A percentile compares a stretch with the other conserved stretches of the same genome.
Conservation (phyloP, 2,888 invertebrate species). For the Caenorhabditis sinica region DNA sequence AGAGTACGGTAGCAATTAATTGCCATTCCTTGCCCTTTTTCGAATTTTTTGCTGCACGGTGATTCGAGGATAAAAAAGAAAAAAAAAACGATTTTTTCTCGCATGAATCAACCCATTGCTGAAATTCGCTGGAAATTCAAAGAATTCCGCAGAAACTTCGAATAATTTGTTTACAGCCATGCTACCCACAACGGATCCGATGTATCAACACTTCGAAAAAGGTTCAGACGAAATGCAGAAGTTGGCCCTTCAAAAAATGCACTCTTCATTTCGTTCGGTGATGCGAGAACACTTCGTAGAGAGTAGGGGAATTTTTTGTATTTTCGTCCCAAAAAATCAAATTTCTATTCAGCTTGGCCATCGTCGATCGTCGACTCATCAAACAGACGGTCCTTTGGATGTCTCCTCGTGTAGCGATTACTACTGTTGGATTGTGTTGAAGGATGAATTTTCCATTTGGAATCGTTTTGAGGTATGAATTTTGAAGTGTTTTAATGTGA, state of each 20-base stretch:
- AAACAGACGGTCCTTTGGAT: conserved; percentile 38
- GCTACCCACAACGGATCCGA: not conserved
- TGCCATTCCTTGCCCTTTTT: no score
- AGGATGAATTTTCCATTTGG: conserved; percentile 61
- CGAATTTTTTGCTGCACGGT: no score
- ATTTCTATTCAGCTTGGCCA: conserved; percentile 42
- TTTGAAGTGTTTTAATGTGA: not conserved
- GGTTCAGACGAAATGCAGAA: conserved; percentile 36
- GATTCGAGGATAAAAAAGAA: no score
- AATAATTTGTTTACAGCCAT: not conserved
- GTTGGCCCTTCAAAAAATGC: conserved; percentile 52
- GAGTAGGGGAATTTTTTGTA: conserved; percentile 24
- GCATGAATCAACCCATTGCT: no score
- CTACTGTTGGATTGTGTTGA: conserved; percentile 60
- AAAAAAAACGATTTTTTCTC: no score
- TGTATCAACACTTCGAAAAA: not conserved
- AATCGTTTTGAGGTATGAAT: conserved; percentile 29
- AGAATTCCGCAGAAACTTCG: no score
- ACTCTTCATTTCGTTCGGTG: conserved; percentile 52
- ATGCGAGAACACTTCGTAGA: conserved; percentile 50
- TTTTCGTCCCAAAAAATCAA: not conserved
- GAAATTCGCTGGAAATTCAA: no score
- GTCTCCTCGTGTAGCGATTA: conserved; percentile 58
- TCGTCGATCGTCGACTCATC: conserved; percentile 47
- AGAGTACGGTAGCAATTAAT: no score